These are phyloP conservation scores for Cynodonichthys magdalenae DNA, from an alignment of 2,797 vertebrate species.

Conservation along the genomic window DNA sequence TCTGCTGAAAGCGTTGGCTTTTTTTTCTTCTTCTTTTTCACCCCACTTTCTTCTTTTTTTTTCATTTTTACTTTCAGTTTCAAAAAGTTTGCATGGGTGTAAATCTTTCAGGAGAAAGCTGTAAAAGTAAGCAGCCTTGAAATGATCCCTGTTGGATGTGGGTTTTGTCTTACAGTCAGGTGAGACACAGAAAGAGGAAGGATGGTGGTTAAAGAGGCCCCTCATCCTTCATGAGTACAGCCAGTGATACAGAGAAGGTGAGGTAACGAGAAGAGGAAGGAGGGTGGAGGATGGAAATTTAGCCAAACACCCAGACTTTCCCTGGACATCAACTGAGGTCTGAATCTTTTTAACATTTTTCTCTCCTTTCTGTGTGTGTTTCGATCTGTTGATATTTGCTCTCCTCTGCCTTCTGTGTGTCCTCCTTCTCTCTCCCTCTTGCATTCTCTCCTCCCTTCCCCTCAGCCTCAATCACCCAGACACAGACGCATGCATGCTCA, in stretches of 20 bases:
- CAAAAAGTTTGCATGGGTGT: slow-evolving; percentile 36
- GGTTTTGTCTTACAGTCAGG: slow-evolving; percentile 22
- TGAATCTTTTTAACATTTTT: slow-evolving; percentile 27
- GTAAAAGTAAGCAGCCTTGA: slow-evolving; percentile 10
- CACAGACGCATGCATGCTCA: slow-evolving; percentile 80
- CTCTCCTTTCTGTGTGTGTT: slow-evolving; percentile 27
- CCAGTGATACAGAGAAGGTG: slow-evolving; percentile 9
- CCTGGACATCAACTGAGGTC: slow-evolving; percentile 45
- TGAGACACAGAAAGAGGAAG: slow-evolving; percentile 27
- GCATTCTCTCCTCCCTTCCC: slow-evolving; percentile 57
- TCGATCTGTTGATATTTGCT: slow-evolving; percentile 69
- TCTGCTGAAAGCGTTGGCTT: slow-evolving; percentile 36
- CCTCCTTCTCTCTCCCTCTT: slow-evolving; percentile 46
- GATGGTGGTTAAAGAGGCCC: slow-evolving; percentile 29
- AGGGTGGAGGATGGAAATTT: slow-evolving; percentile 25
- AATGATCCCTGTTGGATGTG: slow-evolving; percentile 7
- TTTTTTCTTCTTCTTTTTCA: not conserved
- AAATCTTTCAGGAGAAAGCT: slow-evolving; percentile 14
- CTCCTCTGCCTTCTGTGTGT: slow-evolving; percentile 64
- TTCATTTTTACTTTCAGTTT: slow-evolving; percentile 1
- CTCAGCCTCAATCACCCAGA: slow-evolving; percentile 77
- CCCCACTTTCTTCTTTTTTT: not conserved
- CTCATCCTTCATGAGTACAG: slow-evolving; percentile 33
- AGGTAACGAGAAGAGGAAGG: slow-evolving; percentile 3
- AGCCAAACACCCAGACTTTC: slow-evolving; percentile 25